Evolutionary conservation across 2,113 vertebrate species (phyloP), one percentile per base, ranked within the genome.

Genomic region (Takifugu flavidus): DNA sequence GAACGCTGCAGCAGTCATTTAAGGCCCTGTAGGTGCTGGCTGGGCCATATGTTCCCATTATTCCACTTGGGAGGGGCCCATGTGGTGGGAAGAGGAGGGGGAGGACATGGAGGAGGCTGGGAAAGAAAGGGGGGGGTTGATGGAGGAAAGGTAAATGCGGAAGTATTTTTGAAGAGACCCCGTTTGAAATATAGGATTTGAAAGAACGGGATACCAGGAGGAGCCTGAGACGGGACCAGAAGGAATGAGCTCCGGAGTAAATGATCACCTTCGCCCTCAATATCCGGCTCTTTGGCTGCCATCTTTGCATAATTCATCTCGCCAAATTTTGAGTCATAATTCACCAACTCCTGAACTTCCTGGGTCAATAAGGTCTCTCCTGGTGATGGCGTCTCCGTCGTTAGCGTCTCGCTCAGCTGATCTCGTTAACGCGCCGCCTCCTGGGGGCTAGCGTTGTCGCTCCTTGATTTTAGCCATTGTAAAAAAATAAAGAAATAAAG

Each of bases 21-120:
- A 85, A 84, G 84, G 86, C 84, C 82, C 81, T 84, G 82, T 86
- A 86, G 86, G 87, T 87, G 85, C 86, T 82, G 80, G 81, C 83
- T 83, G 60, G 81, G 78, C 88, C 87, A 87, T 89, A 87, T 89
- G 88, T 83, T 88, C 80, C 86, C 77, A 83, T 88, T 88, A 86
- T 89, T 84, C 85, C 75, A 66, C 84, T 82, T 80, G 82, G 85
- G 85, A 83, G 82, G 86, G 83, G 85, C 80, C 76, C 71, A 78
- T 79, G 85, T 85, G 79, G 68, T 77, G 71, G 68, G 82, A 75
- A 75, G n/a, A 13, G 42, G 66, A 65, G 70, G 65, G 72, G 55
- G 20, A 45, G 70, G 59, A 62, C 60, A 31, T 66, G 61, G 61
- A 55, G 59, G 34, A 63, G 69, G 60, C 20, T 20, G 20, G 20